These are phyloP conservation scores for Nephrotoma guestfalica DNA, from an alignment of 2,888 invertebrate species.

Conservation along the genomic window DNA sequence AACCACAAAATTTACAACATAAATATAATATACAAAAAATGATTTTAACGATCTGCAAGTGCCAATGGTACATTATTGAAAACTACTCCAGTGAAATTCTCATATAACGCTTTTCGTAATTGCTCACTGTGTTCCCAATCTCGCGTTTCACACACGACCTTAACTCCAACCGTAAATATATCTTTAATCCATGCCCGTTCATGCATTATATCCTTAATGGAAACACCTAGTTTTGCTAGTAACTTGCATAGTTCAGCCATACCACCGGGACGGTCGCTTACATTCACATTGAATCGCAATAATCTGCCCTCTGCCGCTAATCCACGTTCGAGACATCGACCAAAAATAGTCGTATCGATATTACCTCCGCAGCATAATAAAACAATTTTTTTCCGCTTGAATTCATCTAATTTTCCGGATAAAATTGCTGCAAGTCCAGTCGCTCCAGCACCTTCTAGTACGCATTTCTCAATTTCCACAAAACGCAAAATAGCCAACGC, in stretches of 20 bases:
- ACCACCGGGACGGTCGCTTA: slow-evolving; percentile 77
- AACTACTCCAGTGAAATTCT: slow-evolving; percentile 40
- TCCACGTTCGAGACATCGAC: slow-evolving; percentile 75
- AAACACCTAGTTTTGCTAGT: slow-evolving; percentile 63
- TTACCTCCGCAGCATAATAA: slow-evolving; percentile 77
- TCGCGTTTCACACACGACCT: slow-evolving; percentile 79
- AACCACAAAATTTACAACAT: too few relatives aligned
- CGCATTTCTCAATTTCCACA: slow-evolving; percentile 73
- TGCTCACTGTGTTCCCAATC: slow-evolving; percentile 61
- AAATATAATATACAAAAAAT: too few relatives aligned
- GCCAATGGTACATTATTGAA: slow-evolving; percentile 34
- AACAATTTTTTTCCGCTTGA: slow-evolving; percentile 69
- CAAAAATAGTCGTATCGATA: slow-evolving; percentile 82
- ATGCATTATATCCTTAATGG: slow-evolving; percentile 91
- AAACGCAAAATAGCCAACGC: slow-evolving; percentile 65
- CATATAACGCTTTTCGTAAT: slow-evolving; percentile 39
- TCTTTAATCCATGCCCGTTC: slow-evolving; percentile 92
- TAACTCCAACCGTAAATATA: slow-evolving; percentile 65
- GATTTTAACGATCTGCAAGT: slow-evolving; percentile 11
- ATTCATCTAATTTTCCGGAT: slow-evolving; percentile 63
- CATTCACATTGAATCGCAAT: slow-evolving; percentile 58
- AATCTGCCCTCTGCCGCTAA: slow-evolving; percentile 73
- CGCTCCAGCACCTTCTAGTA: slow-evolving; percentile 86
- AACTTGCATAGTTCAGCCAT: slow-evolving; percentile 71
- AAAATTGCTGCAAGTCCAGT: slow-evolving; percentile 73